phyloP scores from a whole-genome alignment of 2,888 invertebrate genomes.

The Crematogaster levior region DNA sequence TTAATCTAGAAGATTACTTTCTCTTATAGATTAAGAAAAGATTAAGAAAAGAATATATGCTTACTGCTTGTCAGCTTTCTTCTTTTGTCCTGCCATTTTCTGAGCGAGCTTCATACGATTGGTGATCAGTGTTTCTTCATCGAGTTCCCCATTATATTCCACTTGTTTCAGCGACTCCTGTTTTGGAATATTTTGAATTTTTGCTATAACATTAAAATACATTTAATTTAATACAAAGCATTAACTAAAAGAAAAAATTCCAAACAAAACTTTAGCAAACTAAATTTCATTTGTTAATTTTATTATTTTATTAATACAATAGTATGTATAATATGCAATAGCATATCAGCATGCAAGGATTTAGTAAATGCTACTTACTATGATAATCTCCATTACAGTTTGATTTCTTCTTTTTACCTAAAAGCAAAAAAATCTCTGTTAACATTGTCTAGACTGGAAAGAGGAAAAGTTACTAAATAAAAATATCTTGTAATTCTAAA shows the following conservation, averaged over 20 bases:
- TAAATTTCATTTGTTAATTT: constrained; percentile 2
- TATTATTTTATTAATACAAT: not conserved
- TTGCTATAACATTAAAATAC: constrained; percentile 68
- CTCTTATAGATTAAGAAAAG: not conserved
- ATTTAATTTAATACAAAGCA: constrained; percentile 31
- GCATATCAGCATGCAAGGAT: not conserved
- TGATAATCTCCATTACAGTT: constrained; percentile 74
- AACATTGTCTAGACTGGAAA: constrained; percentile 60
- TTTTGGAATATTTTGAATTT: constrained; percentile 83
- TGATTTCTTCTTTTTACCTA: constrained; percentile 81
- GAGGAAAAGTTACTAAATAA: constrained; percentile 60
- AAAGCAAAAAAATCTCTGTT: constrained; percentile 72
- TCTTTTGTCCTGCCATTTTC: constrained; percentile 90
- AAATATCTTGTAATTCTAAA: constrained; percentile 61
- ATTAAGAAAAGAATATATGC: too few species aligned
- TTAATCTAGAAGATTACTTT: not conserved
- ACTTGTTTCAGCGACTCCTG: constrained; percentile 85
- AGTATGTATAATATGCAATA: not conserved
- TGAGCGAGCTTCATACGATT: constrained; percentile 93
- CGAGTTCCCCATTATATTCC: constrained; percentile 82
- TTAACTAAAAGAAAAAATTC: not conserved
- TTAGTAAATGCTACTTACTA: constrained; percentile 74
- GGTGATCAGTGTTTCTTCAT: constrained; percentile 90
- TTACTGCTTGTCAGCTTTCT: constrained; percentile 88
- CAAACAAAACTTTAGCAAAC: constrained; percentile 3